Conservation (phyloP, 2,888 invertebrate species). For the Cataglyphis albicans region DNA sequence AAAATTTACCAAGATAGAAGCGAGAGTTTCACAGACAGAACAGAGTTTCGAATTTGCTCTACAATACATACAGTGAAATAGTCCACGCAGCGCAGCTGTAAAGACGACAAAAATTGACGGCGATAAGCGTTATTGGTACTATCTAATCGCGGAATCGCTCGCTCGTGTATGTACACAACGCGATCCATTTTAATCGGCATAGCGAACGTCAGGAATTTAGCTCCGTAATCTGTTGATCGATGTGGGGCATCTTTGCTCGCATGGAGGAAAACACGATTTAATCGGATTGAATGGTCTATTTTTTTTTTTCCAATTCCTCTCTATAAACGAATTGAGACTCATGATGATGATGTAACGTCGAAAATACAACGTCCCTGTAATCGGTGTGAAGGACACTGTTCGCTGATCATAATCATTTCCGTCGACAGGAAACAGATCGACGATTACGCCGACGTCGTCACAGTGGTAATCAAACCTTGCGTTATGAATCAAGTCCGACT, state of each 20-base stretch:
- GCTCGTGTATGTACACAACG: slow-evolving; percentile 5
- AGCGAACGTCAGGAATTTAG: neutral
- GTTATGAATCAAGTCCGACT: neutral
- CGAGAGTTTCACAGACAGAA: neutral
- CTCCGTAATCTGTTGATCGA: neutral
- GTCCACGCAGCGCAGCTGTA: slow-evolving; percentile 25
- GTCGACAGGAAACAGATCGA: neutral
- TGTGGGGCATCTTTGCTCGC: neutral
- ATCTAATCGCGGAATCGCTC: slow-evolving; percentile 48
- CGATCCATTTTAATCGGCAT: slow-evolving; percentile 35
- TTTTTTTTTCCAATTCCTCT: neutral
- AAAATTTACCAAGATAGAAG: neutral
- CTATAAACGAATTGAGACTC: neutral
- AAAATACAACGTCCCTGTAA: neutral
- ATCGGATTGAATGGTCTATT: neutral
- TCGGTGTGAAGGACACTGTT: neutral
- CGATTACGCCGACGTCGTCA: neutral
- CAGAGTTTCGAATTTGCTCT: neutral
- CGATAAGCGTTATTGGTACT: slow-evolving; percentile 39
- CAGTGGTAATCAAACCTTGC: neutral
- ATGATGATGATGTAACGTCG: slow-evolving; percentile 14
- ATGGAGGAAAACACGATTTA: neutral
- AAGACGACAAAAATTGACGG: slow-evolving; percentile 23
- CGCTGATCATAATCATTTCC: neutral
- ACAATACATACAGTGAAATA: slow-evolving; percentile 28